Percentiles rank a stretch among this genome's conserved stretches.
These are phyloP conservation scores for Gari tellinella DNA, from an alignment of 2,888 invertebrate species.

Conservation along the genomic window DNA sequence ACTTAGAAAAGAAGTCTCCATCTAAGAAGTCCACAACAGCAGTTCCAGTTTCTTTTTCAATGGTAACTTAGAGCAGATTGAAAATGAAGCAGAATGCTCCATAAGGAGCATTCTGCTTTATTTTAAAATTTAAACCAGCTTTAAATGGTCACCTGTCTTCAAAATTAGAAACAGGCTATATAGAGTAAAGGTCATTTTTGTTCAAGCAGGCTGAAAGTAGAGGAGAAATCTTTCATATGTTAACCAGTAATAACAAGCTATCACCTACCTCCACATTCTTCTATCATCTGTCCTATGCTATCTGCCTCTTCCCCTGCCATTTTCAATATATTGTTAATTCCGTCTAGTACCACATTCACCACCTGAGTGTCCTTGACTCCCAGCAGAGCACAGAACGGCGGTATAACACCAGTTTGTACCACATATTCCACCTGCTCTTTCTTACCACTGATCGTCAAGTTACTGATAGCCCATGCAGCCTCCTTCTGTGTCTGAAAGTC, in stretches of 20 bases:
- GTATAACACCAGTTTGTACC: conserved; percentile 95
- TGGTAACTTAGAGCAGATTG: no score
- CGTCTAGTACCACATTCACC: conserved; percentile 88
- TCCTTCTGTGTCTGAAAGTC: conserved; percentile 99
- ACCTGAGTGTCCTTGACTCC: conserved; percentile 97
- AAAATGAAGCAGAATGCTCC: no score
- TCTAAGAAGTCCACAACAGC: no score
- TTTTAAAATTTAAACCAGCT: no score
- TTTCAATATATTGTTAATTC: conserved; percentile 98
- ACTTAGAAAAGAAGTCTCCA: no score
- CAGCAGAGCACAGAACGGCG: conserved; percentile 97
- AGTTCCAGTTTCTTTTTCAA: no score
- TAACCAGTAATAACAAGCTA: background rate
- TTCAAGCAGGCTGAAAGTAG: no score
- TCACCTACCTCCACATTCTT: conserved; percentile 94
- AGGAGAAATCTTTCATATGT: no score
- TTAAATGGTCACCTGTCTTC: no score
- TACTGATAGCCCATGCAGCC: conserved; percentile 99
- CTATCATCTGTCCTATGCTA: conserved; percentile 91
- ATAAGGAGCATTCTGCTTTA: no score
- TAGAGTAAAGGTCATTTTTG: no score
- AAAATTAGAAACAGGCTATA: no score
- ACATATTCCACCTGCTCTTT: conserved; percentile 93
- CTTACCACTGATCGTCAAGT: conserved; percentile 98
- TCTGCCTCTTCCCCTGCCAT: conserved; percentile 93